phyloP scores from a whole-genome alignment of 2,888 invertebrate species.

The Pilophorus perplexus region DNA sequence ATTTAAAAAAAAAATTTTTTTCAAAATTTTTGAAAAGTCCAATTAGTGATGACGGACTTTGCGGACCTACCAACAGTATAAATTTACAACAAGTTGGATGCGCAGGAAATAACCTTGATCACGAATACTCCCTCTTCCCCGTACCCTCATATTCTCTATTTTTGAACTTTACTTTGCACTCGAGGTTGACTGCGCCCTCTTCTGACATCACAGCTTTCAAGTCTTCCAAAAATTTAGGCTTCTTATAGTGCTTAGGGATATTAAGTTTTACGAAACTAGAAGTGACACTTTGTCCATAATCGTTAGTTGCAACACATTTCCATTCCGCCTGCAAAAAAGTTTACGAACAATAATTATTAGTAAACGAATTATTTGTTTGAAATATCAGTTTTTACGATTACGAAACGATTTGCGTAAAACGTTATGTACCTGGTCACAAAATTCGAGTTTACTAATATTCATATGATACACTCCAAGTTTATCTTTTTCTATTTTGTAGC shows the following conservation, averaged over 20 bases:
- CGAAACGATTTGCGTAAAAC: too few species aligned
- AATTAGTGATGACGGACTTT: too few species aligned
- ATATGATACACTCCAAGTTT: slow-evolving; percentile 70
- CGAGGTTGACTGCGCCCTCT: slow-evolving; percentile 85
- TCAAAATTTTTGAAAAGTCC: too few species aligned
- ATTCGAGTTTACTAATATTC: slow-evolving; percentile 70
- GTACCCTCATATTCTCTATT: too few species aligned
- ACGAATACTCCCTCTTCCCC: too few species aligned
- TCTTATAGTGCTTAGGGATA: slow-evolving; percentile 85
- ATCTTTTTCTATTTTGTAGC: slow-evolving; percentile 67
- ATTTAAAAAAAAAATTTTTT: too few species aligned
- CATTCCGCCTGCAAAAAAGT: slow-evolving; percentile 70
- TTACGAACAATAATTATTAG: neutral
- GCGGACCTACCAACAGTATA: too few species aligned
- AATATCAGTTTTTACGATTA: neutral
- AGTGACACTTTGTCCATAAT: slow-evolving; percentile 84
- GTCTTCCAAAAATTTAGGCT: slow-evolving; percentile 81
- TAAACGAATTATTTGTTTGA: neutral
- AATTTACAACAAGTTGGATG: too few species aligned
- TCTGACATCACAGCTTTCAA: slow-evolving; percentile 80
- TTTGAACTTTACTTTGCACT: slow-evolving; percentile 75
- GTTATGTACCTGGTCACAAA: slow-evolving; percentile 70
- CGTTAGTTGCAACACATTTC: slow-evolving; percentile 87
- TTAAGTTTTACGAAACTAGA: slow-evolving; percentile 80
- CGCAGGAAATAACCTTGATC: too few species aligned